Evolutionary conservation across 2,113 vertebrate genomes (phyloP), one percentile per base, ranked within the genome.

Genomic region (Proteles cristata): DNA sequence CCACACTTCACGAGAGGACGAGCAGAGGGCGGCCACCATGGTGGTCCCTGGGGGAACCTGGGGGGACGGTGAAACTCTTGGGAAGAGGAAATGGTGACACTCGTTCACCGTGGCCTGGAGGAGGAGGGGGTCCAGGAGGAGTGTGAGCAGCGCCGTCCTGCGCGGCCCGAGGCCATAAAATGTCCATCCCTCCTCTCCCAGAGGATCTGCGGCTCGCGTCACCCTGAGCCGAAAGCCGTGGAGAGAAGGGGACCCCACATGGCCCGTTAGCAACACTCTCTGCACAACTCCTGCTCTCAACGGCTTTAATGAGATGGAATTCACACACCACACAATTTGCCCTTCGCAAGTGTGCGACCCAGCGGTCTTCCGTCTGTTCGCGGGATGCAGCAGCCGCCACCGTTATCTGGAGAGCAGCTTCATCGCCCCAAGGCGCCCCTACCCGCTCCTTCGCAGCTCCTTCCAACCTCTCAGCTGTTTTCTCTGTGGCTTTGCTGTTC

Each of bases 341-440:
- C 73, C 28, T 55, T 23, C 25, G 1, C 1, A 12, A 12, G 45
- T 0, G 23, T 33, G 15, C 2, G 0, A 5, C 26, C 26, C 16
- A 0, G 21, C 4, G 3, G 31, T 1, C 26, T 48, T 12, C 0
- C 0, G 10, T 0, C 10, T 2, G 26, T 50, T 33, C 39, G 11
- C 19, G 11, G 25, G 19, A 1, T 1, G 16, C 45, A 0, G 0
- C 1, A 7, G 5, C 5, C 48, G 1, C 84, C 53, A 0, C 4
- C 1, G 8, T 4, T 31, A 26, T 10, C 9, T 0, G 25, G 4
- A 45, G 66, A 28, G 31, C 58, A 35, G 1, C 5, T 11, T 19
- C 23, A 0, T n/a, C 26, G 1, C 58, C 68, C 15, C 0, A 0
- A 39, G 39, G 7, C 12, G 28, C 15, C 35, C 55, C 26, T 0